A percentile compares a stretch with the other conserved stretches of the same genome.
Conservation (phyloP, 2,888 invertebrate species). For the Apodemia hepburni region DNA sequence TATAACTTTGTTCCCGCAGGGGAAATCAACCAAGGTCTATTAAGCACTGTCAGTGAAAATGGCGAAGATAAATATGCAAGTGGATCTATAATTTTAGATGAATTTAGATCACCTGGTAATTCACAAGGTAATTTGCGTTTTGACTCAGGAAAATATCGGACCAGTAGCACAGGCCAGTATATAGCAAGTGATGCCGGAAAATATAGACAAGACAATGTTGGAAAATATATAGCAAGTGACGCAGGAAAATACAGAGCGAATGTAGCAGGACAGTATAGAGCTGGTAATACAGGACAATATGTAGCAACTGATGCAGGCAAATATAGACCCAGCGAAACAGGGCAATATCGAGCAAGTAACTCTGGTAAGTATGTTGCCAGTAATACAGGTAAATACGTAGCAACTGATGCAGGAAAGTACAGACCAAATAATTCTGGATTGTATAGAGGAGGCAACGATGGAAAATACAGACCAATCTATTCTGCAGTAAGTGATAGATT, state of each 20-base stretch:
- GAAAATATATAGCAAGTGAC: conserved; percentile 8
- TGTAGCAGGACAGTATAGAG: conserved; percentile 5
- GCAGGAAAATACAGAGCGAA: conserved; percentile 5
- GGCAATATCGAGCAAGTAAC: conserved; percentile 18
- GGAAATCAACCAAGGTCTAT: conserved; percentile 46
- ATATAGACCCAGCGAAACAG: conserved; percentile 19
- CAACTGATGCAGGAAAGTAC: conserved; percentile 13
- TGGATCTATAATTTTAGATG: conserved; percentile 66
- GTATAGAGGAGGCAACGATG: conserved; percentile 13
- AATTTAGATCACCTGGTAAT: conserved; percentile 48
- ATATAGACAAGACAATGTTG: conserved; percentile 22
- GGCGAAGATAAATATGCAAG: conserved; percentile 54
- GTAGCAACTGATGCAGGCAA: conserved; percentile 10
- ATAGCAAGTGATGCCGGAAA: conserved; percentile 24
- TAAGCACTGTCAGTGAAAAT: conserved; percentile 54
- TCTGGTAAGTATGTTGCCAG: conserved; percentile 33
- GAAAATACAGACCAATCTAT: conserved; percentile 10
- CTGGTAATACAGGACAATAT: conserved; percentile 18
- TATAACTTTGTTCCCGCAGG: conserved; percentile 34
- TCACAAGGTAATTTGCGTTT: conserved; percentile 5
- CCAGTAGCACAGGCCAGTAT: conserved; percentile 17
- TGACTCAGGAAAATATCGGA: conserved; percentile 18
- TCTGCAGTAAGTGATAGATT: background rate
- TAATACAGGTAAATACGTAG: conserved; percentile 18
- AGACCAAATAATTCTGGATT: conserved; percentile 8